phyloP scores from a whole-genome alignment of 2,113 vertebrate genomes.

The Copsychus sechellarum region DNA sequence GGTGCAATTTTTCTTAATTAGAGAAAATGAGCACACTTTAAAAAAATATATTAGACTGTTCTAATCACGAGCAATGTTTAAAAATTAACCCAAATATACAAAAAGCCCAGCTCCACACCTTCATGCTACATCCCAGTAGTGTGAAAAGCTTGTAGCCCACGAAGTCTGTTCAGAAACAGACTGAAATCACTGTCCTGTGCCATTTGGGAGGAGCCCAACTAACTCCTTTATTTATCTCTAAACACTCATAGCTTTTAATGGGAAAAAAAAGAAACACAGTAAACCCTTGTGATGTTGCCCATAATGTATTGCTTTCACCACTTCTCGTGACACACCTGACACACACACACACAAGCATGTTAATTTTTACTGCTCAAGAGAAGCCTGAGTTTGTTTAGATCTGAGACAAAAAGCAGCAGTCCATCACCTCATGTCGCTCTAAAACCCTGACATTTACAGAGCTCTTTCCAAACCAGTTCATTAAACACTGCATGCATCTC shows the following conservation, averaged over 20 bases:
- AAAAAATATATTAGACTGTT: neutral
- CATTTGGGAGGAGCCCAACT: neutral
- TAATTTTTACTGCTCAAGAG: neutral
- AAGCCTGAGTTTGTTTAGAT: neutral
- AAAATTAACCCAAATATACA: neutral
- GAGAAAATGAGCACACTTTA: neutral
- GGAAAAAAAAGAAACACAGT: neutral
- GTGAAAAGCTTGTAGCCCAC: neutral
- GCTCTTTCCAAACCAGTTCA: neutral
- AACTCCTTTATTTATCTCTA: neutral
- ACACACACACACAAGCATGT: fast-evolving
- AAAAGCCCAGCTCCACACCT: neutral
- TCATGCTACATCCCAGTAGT: neutral
- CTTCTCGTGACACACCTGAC: neutral
- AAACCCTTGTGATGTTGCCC: neutral
- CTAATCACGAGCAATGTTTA: neutral
- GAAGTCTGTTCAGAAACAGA: neutral
- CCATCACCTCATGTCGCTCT: neutral
- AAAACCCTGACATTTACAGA: neutral
- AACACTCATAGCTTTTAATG: neutral
- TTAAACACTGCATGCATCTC: neutral
- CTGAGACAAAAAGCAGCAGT: neutral
- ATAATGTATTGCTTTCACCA: neutral
- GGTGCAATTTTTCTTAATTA: neutral
- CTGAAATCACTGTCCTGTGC: neutral